Conservation (phyloP, 1,140 invertebrate species). For the Venturia canescens region DNA sequence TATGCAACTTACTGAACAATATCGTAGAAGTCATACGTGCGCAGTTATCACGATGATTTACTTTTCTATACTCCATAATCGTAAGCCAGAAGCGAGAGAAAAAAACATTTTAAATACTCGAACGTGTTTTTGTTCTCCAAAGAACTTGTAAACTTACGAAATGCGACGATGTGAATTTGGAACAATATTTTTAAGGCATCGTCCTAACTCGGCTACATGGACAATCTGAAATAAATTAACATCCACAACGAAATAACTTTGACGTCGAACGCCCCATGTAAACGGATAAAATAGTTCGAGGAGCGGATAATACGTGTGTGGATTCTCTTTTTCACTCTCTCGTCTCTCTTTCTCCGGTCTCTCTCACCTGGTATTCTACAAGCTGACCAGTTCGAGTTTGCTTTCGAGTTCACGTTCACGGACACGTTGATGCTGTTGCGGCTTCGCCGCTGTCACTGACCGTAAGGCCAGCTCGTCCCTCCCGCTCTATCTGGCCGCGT, state of each 20-base stretch:
- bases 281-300: slow-evolving; percentile 5
- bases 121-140: no score
- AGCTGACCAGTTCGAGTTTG: slow-evolving; percentile 68
- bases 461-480: slow-evolving; percentile 59
- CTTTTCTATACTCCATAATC: no score
- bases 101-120: no score
- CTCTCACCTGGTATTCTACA: slow-evolving; percentile 45
- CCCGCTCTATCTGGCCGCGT: slow-evolving; percentile 23
- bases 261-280: background rate
- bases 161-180: no score
- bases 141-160: no score
- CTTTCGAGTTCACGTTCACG: slow-evolving; percentile 73
- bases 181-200: no score
- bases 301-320: slow-evolving; percentile 13
- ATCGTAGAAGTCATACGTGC: no score
- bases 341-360: background rate
- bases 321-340: background rate
- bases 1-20: no score
- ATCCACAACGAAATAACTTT: background rate
- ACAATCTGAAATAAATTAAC: no score
- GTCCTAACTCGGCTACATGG: no score
- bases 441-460: slow-evolving; percentile 68
- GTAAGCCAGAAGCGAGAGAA: no score
- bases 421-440: slow-evolving; percentile 53
- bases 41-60: no score